Evolutionary conservation across 2,113 vertebrate species (phyloP), one percentile per base, ranked within the genome.

Genomic region (Meriones unguiculatus): DNA sequence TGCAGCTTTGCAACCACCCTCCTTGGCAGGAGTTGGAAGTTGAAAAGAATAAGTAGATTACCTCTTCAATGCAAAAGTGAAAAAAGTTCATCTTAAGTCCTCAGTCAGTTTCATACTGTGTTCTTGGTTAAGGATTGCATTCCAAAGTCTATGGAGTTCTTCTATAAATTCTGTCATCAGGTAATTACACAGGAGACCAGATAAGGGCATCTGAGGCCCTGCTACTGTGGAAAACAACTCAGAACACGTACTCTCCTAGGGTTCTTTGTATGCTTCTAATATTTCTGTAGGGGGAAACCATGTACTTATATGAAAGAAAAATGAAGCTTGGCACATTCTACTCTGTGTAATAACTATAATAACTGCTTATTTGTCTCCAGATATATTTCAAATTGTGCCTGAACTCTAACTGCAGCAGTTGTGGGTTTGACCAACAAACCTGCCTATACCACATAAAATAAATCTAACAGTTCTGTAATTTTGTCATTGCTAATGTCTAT

Each of bases 401-500:
- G 25, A 69, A 69, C 9, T 93, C 46, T 86, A 22, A 46, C 80
- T 95, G 90, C 57, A 96, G 72, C 38, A 91, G 15, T 81, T 91
- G 62, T 93, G 90, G 81, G 32, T 65, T 95, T 95, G 54, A 82
- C 94, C 67, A 87, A 77, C 69, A 95, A 95, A 96, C 73, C 76
- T 94, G 35, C 86, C 85, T 95, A 65, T 0, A 72, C 38, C 80
- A 92, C 24, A 52, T 95, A 92, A 97, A 93, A 84, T 95, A 97
- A 95, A 87, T 91, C 62, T 95, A 90, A 86, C 8, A 11, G 14
- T 95, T 95, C 24, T 88, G 28, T 80, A 88, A 82, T 97, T 93
- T 92, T 96, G 89, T 95, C 87, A 91, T 70, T 92, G 88, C 77
- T 96, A 85, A 78, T 95, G 86, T 94, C 91, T 96, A 14, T 95